Conservation (phyloP, 1,140 invertebrate genomes). For the Seison nebaliae region DNA sequence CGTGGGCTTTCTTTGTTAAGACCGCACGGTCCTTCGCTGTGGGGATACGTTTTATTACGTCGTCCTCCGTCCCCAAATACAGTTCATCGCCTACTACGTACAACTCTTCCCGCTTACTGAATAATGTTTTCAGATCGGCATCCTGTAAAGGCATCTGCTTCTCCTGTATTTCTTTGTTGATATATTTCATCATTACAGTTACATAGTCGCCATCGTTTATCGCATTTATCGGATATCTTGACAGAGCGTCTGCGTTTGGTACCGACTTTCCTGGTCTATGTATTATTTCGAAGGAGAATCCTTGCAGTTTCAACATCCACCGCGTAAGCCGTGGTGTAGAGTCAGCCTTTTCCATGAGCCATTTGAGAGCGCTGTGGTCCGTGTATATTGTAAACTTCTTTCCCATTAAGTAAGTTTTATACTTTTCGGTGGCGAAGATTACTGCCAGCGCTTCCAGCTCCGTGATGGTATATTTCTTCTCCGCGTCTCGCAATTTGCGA, state of each 20-base stretch:
- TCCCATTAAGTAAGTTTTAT: not conserved
- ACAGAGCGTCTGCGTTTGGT: not conserved
- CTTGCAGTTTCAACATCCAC: slow-evolving; percentile 13
- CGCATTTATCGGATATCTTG: not conserved
- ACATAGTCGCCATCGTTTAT: not conserved
- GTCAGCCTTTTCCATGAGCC: slow-evolving; percentile 3
- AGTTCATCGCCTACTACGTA: no score
- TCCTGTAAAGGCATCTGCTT: not conserved
- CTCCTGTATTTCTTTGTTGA: not conserved
- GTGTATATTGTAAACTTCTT: not conserved
- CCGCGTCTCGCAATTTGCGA: not conserved
- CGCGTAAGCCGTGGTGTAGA: slow-evolving; percentile 16
- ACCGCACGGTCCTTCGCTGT: not conserved
- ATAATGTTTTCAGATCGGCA: not conserved
- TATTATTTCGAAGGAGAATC: slow-evolving; percentile 1
- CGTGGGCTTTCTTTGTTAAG: slow-evolving; percentile 5
- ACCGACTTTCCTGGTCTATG: slow-evolving; percentile 1
- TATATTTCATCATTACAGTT: slow-evolving; percentile 1
- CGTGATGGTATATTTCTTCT: slow-evolving; percentile 1
- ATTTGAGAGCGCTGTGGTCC: not conserved
- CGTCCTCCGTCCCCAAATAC: no score
- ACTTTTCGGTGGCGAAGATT: not conserved
- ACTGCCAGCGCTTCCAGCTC: slow-evolving; percentile 3
- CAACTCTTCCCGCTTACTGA: no score
- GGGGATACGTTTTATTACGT: no score